A percentile compares a stretch with the other conserved stretches of the same genome.
Conservation (phyloP, 1,140 invertebrate genomes). For the Tetramorium parvispinum region DNA sequence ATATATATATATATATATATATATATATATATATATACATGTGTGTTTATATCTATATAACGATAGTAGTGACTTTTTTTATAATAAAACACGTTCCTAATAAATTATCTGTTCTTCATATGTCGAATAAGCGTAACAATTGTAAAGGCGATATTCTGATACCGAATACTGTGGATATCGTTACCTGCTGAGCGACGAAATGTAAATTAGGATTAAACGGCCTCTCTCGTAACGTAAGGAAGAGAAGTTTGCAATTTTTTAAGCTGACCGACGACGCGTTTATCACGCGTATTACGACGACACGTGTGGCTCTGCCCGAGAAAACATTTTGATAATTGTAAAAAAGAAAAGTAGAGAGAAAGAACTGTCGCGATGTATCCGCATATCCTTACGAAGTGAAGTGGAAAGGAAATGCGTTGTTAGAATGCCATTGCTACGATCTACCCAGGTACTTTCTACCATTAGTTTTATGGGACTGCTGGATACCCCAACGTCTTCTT, state of each 20-base stretch:
- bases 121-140: conserved; percentile 69
- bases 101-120: conserved; percentile 72
- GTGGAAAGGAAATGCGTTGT: conserved; percentile 11
- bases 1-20: not conserved
- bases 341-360: not conserved
- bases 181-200: conserved; percentile 45
- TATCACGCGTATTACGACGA: not conserved
- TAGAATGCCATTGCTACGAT: conserved; percentile 42
- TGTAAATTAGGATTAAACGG: conserved; percentile 62
- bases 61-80: conserved; percentile 71
- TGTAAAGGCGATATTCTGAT: conserved; percentile 38
- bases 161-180: conserved; percentile 30
- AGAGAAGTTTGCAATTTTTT: conserved; percentile 32
- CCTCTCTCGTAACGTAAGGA: conserved; percentile 69
- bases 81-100: conserved; percentile 76
- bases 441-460: not conserved
- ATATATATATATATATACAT: conserved; percentile 1
- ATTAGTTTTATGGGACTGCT: conserved; percentile 10
- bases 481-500: conserved; percentile 28
- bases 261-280: conserved; percentile 12
- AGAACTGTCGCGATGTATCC: conserved; percentile 25
- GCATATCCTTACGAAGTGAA: not conserved
- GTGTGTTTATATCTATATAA: conserved; percentile 41
- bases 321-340: conserved; percentile 14
- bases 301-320: not conserved